Base-by-base conservation (phyloP, 2,113 vertebrate genomes). In the Corydoras maculifer region DNA sequence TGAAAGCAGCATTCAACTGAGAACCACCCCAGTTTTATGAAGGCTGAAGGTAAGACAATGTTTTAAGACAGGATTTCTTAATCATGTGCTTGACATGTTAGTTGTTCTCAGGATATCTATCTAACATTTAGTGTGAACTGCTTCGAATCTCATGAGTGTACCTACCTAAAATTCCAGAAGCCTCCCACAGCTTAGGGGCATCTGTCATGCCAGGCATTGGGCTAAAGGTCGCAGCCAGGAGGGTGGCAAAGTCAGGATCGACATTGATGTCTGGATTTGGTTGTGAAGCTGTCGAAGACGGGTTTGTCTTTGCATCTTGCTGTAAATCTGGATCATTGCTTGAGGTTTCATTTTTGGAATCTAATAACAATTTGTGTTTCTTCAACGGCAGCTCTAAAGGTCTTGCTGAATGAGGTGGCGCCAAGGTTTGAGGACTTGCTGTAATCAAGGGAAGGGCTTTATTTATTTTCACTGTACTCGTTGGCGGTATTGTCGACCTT, bases 131-230 rank as follows among this genome's bases (percentile, higher is more conserved):
- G 4, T 2, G 35, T 43, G 2, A 5, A 43, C 35, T 43, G 35
- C 35, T 43, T 43, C 1, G 18, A 25, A 25, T 1, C 18, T 25
- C 18, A 25, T 25, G 18, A 2, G 18, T 25, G 18, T 2, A 25
- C 79, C 57, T 77, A 90, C 90, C 90, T 65, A 88, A 78, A 73
- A 87, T 75, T 14, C 82, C 85, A 0, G 83, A 82, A 43, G 82
- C 85, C 69, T 89, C 90, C 88, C 86, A 87, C 13, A 80, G 71
- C 5, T 77, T 81, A 0, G 84, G 82, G 32, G 77, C 84, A 0
- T 86, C 82, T 14, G 86, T 88, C 9, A 85, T 78, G 0, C 86
- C 84, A 3, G 87, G 87, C 87, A 91, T 90, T 3, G 85, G 90
- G 3, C 83, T 81, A 69, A 88, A 90, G 11, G 83, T 88, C 4